Conservation (phyloP, 1,140 invertebrate genomes). For the Pseudomyrmex cubaensis region DNA sequence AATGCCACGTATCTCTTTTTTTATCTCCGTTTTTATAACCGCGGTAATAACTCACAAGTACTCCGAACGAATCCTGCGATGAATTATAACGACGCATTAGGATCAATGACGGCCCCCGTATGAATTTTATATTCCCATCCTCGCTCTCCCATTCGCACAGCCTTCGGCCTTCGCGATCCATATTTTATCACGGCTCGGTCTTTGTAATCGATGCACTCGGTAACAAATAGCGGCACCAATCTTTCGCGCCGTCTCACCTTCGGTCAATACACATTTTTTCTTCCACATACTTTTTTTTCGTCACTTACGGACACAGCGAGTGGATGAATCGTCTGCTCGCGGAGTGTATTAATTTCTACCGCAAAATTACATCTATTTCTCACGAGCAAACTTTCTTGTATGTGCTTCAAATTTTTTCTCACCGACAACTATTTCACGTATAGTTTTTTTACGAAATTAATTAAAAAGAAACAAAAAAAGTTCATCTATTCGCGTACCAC, state of each 20-base stretch:
- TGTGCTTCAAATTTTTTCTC: too few relatives aligned
- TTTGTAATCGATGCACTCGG: slow-evolving; percentile 35
- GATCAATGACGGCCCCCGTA: slow-evolving; percentile 45
- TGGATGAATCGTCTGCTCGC: background rate
- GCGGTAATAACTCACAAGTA: slow-evolving; percentile 9
- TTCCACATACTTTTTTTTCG: too few relatives aligned
- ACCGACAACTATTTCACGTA: too few relatives aligned
- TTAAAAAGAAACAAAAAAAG: background rate
- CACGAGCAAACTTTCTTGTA: too few relatives aligned
- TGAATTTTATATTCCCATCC: slow-evolving; percentile 53
- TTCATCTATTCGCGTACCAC: background rate
- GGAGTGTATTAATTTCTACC: too few relatives aligned
- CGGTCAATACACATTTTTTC: background rate
- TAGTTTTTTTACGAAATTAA: background rate
- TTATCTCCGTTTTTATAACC: slow-evolving; percentile 7
- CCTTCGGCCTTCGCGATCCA: slow-evolving; percentile 18
- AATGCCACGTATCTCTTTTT: background rate
- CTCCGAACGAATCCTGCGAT: slow-evolving; percentile 10
- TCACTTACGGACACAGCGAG: too few relatives aligned
- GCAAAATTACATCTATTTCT: too few relatives aligned
- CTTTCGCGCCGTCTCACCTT: background rate
- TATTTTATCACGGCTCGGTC: slow-evolving; percentile 36
- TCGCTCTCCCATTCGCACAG: slow-evolving; percentile 7
- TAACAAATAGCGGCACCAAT: slow-evolving; percentile 25
- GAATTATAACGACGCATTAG: slow-evolving; percentile 41